Evolutionary conservation across 2,888 invertebrate genomes (phyloP).

Genomic region (Agrochola circellaris): DNA sequence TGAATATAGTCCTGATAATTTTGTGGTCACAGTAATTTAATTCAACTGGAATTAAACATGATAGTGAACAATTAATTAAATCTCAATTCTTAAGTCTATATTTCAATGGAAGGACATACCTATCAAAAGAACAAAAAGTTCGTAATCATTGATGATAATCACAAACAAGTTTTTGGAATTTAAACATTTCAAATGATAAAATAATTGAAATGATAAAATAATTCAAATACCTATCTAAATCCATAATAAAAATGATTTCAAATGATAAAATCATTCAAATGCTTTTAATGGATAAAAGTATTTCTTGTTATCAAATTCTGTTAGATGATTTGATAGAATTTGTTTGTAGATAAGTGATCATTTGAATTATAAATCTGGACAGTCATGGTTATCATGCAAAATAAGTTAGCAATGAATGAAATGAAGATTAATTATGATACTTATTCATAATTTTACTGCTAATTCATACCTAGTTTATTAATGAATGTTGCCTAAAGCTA

Average conservation of each 20-base stretch:
- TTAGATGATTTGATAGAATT: not conserved
- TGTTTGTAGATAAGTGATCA: not conserved
- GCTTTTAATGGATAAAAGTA: slow-evolving; percentile 7
- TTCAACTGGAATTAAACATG: not conserved
- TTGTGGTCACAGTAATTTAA: not conserved
- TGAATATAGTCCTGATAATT: not conserved
- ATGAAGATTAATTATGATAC: not conserved
- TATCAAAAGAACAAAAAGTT: not conserved
- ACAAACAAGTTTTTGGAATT: not conserved
- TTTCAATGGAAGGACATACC: no score
- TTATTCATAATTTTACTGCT: not conserved
- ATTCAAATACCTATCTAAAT: not conserved
- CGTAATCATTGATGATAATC: not conserved
- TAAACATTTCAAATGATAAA: not conserved
- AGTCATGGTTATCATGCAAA: slow-evolving; percentile 7
- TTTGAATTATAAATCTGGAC: slow-evolving; percentile 4
- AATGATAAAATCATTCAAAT: slow-evolving; percentile 9
- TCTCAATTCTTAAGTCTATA: not conserved
- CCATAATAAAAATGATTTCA: not conserved
- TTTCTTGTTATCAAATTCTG: slow-evolving; percentile 6
- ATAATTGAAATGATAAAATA: slow-evolving; percentile 10
- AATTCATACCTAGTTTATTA: not conserved
- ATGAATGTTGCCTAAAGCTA: not conserved
- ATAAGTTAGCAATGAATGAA: not conserved
- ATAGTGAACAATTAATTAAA: slow-evolving; percentile 5